Evolutionary conservation across 2,113 vertebrate genomes (phyloP).

Genomic region (Taxidea taxus): DNA sequence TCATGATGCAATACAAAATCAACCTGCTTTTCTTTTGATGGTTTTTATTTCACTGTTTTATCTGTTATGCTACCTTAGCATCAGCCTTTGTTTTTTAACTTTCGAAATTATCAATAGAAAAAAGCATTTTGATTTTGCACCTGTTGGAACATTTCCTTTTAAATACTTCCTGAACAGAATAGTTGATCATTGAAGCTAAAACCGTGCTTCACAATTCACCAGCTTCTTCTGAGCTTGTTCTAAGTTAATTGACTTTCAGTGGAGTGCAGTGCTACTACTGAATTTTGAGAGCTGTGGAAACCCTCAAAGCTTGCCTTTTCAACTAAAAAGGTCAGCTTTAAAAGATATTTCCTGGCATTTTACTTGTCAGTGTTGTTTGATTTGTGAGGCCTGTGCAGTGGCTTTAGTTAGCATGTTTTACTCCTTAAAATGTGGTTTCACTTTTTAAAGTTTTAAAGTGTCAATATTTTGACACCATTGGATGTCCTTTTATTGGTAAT

Average conservation of each 20-base stretch:
- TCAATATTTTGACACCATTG: constrained; percentile 21
- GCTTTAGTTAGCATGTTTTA: constrained; percentile 41
- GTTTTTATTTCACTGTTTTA: background rate
- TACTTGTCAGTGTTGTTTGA: constrained; percentile 47
- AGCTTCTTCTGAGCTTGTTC: background rate
- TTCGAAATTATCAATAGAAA: background rate
- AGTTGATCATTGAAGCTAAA: constrained; percentile 10
- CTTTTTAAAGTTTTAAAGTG: constrained; percentile 2
- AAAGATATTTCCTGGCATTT: constrained; percentile 62
- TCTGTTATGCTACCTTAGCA: background rate
- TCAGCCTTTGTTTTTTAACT: background rate
- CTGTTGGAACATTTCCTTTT: constrained; percentile 11
- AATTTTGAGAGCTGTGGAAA: constrained; percentile 27
- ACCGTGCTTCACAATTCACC: background rate
- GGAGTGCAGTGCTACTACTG: background rate
- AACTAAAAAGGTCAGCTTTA: constrained; percentile 53
- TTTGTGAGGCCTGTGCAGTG: background rate
- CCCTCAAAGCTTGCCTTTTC: background rate
- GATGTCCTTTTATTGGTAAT: background rate
- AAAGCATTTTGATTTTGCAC: background rate
- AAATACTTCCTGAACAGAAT: constrained; percentile 6
- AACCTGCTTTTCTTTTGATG: background rate
- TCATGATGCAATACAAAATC: background rate
- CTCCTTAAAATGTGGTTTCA: background rate
- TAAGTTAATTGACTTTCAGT: constrained; percentile 49